These are phyloP conservation scores for Heterodera filipjevi DNA, from an alignment of 2,888 invertebrate species.

Conservation along the genomic window DNA sequence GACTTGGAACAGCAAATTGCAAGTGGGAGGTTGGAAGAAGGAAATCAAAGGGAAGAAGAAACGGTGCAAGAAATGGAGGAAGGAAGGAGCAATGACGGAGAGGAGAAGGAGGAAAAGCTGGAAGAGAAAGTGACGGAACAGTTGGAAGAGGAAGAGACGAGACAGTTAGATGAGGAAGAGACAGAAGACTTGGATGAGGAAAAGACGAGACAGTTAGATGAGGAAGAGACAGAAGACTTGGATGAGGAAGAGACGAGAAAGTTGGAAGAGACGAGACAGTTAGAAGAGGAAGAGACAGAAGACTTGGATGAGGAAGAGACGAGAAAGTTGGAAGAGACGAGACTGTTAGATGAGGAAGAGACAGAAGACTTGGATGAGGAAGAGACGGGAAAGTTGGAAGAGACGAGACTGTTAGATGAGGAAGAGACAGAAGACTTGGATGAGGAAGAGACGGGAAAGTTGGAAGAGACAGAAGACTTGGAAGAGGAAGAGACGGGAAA, in stretches of 20 bases:
- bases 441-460: neutral
- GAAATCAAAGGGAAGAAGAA: neutral
- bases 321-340: too few relatives aligned
- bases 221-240: neutral
- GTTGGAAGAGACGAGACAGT: neutral
- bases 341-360: neutral
- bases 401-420: neutral
- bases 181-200: neutral
- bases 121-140: neutral
- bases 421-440: neutral
- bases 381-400: neutral
- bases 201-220: neutral
- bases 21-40: conserved; percentile 24
- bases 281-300: neutral
- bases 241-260: neutral
- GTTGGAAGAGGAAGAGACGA: neutral
- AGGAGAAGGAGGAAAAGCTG: neutral
- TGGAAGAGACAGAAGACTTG: neutral
- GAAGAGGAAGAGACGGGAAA: neutral
- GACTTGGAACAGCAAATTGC: conserved; percentile 43
- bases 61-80: neutral
- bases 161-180: neutral
- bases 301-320: neutral
- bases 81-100: neutral
- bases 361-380: neutral